Conservation (phyloP, 2,113 vertebrate species). For the Triplophysa siluroides region DNA sequence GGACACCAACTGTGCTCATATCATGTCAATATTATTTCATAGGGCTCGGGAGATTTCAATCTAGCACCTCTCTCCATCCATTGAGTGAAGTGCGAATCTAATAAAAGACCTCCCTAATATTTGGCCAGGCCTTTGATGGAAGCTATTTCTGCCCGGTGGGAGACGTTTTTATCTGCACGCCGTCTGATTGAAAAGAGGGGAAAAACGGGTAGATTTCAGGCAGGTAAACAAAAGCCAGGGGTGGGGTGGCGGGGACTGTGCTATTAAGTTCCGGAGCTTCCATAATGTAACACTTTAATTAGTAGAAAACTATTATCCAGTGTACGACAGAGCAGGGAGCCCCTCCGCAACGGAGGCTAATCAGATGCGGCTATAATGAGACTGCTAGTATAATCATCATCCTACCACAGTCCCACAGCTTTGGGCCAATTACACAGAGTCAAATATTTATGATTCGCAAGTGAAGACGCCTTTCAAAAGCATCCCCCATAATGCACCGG, state of each 20-base stretch:
- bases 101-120: slow-evolving; percentile 60
- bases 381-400: slow-evolving; percentile 88
- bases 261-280: slow-evolving; percentile 54
- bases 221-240: slow-evolving; percentile 57
- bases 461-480: slow-evolving; percentile 80
- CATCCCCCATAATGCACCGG: slow-evolving; percentile 75
- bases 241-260: slow-evolving; percentile 50
- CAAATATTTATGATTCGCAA: slow-evolving; percentile 90
- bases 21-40: slow-evolving; percentile 65
- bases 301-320: slow-evolving; percentile 63
- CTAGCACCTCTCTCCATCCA: slow-evolving; percentile 44
- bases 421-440: slow-evolving; percentile 87
- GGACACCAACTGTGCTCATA: slow-evolving; percentile 24
- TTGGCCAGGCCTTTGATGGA: slow-evolving; percentile 62
- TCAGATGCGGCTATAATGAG: slow-evolving; percentile 88
- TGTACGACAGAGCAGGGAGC: slow-evolving; percentile 62
- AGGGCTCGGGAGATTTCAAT: slow-evolving; percentile 58
- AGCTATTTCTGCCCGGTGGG: slow-evolving; percentile 49
- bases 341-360: slow-evolving; percentile 79
- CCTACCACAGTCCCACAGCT: slow-evolving; percentile 81
- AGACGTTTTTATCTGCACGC: slow-evolving; percentile 32
- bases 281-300: slow-evolving; percentile 63
- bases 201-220: slow-evolving; percentile 23
- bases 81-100: slow-evolving; percentile 57
- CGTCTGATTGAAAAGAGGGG: slow-evolving; percentile 41